These are phyloP conservation scores for Bembecia ichneumoniformis DNA, from an alignment of 2,888 invertebrate genomes.

Conservation along the genomic window DNA sequence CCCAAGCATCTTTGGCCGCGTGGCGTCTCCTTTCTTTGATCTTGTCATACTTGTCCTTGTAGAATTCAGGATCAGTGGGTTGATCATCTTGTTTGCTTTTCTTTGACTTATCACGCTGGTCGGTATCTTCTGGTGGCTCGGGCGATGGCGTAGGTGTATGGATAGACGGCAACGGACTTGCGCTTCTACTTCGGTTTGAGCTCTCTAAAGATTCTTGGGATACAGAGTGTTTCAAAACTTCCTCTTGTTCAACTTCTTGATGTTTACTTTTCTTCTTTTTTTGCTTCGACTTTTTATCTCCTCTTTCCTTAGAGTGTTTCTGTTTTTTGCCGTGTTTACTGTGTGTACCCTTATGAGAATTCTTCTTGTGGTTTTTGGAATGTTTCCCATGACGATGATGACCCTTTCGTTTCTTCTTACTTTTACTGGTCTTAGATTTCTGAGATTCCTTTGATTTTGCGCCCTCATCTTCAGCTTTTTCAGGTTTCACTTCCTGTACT, in stretches of 20 bases:
- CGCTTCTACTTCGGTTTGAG: conserved; percentile 54
- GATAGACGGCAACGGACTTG: conserved; percentile 60
- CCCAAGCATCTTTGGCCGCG: conserved; percentile 60
- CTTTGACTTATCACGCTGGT: conserved; percentile 18
- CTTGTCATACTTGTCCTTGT: conserved; percentile 75
- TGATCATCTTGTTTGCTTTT: conserved; percentile 20
- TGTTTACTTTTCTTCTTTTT: conserved; percentile 62
- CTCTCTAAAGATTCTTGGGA: conserved; percentile 54
- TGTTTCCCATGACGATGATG: conserved; percentile 63
- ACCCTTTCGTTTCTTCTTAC: conserved; percentile 58
- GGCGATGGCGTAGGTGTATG: conserved; percentile 58
- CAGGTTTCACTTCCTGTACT: conserved; percentile 13
- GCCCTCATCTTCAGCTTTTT: conserved; percentile 16
- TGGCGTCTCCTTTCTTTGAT: conserved; percentile 74
- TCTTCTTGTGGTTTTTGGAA: conserved; percentile 57
- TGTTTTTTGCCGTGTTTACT: conserved; percentile 46
- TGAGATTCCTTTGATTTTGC: conserved; percentile 54
- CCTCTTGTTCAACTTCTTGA: conserved; percentile 28
- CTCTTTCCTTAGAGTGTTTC: conserved; percentile 53
- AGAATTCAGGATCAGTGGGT: conserved; percentile 47
- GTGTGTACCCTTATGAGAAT: conserved; percentile 41
- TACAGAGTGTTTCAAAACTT: conserved; percentile 26
- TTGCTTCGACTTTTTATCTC: conserved; percentile 61
- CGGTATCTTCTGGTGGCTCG: conserved; percentile 23
- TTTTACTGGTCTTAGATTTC: conserved; percentile 50